phyloP scores from a whole-genome alignment of 2,797 vertebrate genomes.

The Echiichthys vipera region DNA sequence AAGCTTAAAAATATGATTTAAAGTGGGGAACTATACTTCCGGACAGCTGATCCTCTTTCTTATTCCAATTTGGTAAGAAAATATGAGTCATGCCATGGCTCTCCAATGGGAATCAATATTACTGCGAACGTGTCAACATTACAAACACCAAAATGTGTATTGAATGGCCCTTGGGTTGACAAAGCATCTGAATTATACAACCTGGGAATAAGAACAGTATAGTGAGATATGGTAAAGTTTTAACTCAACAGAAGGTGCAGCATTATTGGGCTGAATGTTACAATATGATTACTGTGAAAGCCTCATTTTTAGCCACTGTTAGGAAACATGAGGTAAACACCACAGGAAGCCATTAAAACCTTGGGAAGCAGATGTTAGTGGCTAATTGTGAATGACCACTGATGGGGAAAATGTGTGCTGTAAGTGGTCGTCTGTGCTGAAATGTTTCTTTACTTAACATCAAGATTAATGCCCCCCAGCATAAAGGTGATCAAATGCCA shows the following conservation, averaged over 20 bases:
- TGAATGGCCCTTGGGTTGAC: background rate
- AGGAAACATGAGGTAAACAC: background rate
- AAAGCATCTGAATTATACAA: background rate
- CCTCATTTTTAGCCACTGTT: conserved; percentile 7
- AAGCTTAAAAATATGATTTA: background rate
- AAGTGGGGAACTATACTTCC: background rate
- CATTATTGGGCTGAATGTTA: conserved; percentile 13
- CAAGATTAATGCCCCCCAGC: background rate
- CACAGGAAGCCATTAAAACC: conserved; percentile 24
- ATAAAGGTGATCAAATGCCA: conserved; percentile 2
- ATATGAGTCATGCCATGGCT: background rate
- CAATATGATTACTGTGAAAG: background rate
- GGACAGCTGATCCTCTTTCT: too few species aligned
- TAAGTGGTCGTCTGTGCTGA: conserved; percentile 7
- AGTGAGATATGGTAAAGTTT: background rate
- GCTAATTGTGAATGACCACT: conserved; percentile 12
- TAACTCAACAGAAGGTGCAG: background rate
- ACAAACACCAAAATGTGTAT: background rate
- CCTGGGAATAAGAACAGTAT: background rate
- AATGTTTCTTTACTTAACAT: background rate
- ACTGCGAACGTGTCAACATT: background rate
- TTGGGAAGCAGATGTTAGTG: background rate
- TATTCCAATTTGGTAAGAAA: background rate
- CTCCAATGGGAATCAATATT: background rate
- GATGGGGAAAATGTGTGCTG: background rate